Percentiles rank a stretch among this genome's conserved stretches.
These are phyloP conservation scores for Lasioglossum villosulum DNA, from an alignment of 2,888 invertebrate species.

Conservation along the genomic window DNA sequence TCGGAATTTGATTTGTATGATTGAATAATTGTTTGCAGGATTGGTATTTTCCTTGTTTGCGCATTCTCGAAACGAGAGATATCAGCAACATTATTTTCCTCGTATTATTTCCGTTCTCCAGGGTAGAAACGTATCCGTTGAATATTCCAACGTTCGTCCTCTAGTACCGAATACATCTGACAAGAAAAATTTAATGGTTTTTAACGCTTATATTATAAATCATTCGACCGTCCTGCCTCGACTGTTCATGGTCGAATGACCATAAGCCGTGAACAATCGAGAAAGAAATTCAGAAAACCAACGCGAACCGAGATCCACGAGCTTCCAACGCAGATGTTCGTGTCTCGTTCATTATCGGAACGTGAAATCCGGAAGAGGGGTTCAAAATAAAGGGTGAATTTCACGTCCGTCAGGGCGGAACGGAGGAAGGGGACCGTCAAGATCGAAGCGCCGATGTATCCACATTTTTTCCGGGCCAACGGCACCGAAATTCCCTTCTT, in stretches of 20 bases:
- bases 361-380: slow-evolving; percentile 21
- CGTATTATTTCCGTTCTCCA: background rate
- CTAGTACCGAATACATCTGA: background rate
- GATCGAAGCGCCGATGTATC: slow-evolving; percentile 27
- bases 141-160: background rate
- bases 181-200: background rate
- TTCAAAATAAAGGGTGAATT: slow-evolving; percentile 6
- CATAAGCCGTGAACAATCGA: background rate
- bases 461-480: slow-evolving; percentile 30
- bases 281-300: background rate
- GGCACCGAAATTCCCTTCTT: background rate
- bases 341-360: slow-evolving; percentile 4
- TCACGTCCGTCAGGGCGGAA: slow-evolving; percentile 12
- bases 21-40: too few species aligned
- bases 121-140: background rate
- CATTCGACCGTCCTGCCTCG: background rate
- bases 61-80: background rate
- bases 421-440: background rate
- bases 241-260: background rate
- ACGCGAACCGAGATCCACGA: background rate
- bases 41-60: background rate
- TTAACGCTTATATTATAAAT: background rate
- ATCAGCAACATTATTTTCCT: background rate
- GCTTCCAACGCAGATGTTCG: background rate
- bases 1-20: too few species aligned